Evolutionary conservation across 1,140 invertebrate species (phyloP).

Genomic region (Gerris buenoi): DNA sequence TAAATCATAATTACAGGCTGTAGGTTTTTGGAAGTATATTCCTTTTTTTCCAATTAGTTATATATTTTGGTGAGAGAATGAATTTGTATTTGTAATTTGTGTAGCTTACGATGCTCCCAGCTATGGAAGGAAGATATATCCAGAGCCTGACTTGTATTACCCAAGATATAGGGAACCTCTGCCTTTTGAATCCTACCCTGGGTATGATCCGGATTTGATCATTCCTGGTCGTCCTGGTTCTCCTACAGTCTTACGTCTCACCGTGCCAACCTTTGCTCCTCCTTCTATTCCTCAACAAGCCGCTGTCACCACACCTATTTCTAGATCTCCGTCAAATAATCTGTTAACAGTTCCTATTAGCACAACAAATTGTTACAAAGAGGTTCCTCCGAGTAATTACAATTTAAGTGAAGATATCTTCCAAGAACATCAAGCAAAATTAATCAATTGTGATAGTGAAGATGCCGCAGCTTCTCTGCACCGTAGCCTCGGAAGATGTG

Average conservation of each 20-base stretch:
- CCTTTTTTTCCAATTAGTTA: too few relatives aligned
- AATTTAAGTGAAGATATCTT: constrained; percentile 23
- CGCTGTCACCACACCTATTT: constrained; percentile 5
- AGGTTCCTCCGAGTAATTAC: constrained; percentile 17
- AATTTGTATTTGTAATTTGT: too few relatives aligned
- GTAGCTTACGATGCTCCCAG: not conserved
- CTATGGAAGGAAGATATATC: not conserved
- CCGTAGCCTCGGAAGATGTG: not conserved
- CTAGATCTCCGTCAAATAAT: constrained; percentile 10
- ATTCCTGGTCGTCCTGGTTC: constrained; percentile 11
- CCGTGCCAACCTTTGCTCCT: constrained; percentile 9
- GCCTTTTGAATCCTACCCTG: not conserved
- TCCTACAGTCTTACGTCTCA: constrained; percentile 13
- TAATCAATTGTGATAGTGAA: constrained; percentile 23
- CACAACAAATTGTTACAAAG: constrained; percentile 20
- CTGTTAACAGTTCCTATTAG: constrained; percentile 15
- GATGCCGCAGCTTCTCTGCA: constrained; percentile 19
- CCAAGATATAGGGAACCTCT: not conserved
- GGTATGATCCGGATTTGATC: not conserved
- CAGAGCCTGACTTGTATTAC: not conserved
- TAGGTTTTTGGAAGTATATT: too few relatives aligned
- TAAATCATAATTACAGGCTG: too few relatives aligned
- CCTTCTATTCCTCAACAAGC: constrained; percentile 2
- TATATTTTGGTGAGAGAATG: too few relatives aligned
- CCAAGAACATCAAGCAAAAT: constrained; percentile 23